Percentiles rank a stretch among this genome's conserved stretches.
Conservation (phyloP, 2,888 invertebrate species). For the Calameuta pallipes region DNA sequence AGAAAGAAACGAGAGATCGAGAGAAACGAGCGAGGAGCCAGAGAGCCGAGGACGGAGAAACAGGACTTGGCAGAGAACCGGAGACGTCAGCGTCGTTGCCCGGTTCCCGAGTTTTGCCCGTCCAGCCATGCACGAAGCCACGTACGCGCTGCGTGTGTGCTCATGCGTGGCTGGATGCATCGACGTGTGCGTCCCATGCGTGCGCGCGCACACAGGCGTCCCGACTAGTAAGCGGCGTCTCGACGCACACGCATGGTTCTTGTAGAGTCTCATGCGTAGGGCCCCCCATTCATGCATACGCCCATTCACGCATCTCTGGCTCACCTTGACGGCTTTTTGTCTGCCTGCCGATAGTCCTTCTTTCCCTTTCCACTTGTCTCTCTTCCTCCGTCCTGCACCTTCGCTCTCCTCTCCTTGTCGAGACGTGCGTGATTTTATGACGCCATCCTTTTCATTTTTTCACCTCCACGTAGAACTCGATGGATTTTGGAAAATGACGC, state of each 20-base stretch:
- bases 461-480: neutral
- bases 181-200: neutral
- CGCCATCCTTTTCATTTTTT: neutral
- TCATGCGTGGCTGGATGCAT: neutral
- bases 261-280: constrained; percentile 38
- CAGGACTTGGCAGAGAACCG: neutral
- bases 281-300: constrained; percentile 61
- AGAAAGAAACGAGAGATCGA: neutral
- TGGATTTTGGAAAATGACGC: neutral
- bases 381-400: neutral
- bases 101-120: neutral
- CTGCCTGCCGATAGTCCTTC: constrained; percentile 19
- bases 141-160: neutral
- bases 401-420: neutral
- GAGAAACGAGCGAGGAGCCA: neutral
- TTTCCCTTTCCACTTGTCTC: neutral
- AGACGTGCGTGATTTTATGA: neutral
- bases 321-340: constrained; percentile 60
- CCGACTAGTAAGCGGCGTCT: neutral
- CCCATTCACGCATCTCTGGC: constrained; percentile 60
- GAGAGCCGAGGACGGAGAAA: neutral
- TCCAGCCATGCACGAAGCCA: neutral
- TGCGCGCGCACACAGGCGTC: constrained; percentile 7
- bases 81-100: neutral
- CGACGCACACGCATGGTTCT: constrained; percentile 13